Percentiles rank a stretch among this genome's conserved stretches.
phyloP scores from a whole-genome alignment of 1,140 invertebrate species.

The Drosophila tani region DNA sequence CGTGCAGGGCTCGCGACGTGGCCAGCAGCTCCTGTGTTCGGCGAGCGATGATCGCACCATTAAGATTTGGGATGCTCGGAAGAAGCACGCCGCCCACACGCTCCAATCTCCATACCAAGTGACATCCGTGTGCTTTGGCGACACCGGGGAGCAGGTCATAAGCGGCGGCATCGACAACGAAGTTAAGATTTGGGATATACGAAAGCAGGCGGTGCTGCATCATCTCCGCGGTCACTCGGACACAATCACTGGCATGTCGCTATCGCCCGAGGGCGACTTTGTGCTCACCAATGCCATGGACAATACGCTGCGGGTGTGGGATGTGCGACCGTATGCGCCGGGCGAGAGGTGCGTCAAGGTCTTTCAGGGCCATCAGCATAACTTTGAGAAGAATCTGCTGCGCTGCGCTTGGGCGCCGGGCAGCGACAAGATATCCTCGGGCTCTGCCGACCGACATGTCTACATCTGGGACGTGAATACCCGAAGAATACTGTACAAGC shows the following conservation, averaged over 20 bases:
- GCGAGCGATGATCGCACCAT: slow-evolving; percentile 98
- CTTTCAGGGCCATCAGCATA: slow-evolving; percentile 97
- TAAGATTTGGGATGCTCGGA: slow-evolving; percentile 95
- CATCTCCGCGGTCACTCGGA: slow-evolving; percentile 95
- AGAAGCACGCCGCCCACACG: slow-evolving; percentile 91
- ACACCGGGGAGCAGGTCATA: slow-evolving; percentile 96
- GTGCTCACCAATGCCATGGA: slow-evolving; percentile 99
- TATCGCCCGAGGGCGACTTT: slow-evolving; percentile 98
- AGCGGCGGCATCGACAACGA: slow-evolving; percentile 99
- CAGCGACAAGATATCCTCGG: slow-evolving; percentile 93
- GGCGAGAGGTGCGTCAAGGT: slow-evolving; percentile 97
- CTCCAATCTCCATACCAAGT: slow-evolving; percentile 95
- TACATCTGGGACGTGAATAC: slow-evolving; percentile 99
- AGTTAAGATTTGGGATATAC: slow-evolving; percentile 98
- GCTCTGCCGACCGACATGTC: slow-evolving; percentile 97
- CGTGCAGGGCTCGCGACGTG: slow-evolving; percentile 92
- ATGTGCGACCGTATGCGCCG: slow-evolving; percentile 92
- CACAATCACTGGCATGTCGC: slow-evolving; percentile 95
- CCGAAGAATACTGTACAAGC: slow-evolving; percentile 96
- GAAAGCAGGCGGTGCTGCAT: slow-evolving; percentile 95
- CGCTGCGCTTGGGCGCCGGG: slow-evolving; percentile 96
- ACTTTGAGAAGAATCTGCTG: slow-evolving; percentile 98
- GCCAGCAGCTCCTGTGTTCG: slow-evolving; percentile 95
- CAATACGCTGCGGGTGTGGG: slow-evolving; percentile 94
- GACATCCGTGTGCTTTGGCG: slow-evolving; percentile 97